These are phyloP conservation scores for Chromis chromis DNA, from an alignment of 2,797 vertebrate genomes.

Conservation along the genomic window DNA sequence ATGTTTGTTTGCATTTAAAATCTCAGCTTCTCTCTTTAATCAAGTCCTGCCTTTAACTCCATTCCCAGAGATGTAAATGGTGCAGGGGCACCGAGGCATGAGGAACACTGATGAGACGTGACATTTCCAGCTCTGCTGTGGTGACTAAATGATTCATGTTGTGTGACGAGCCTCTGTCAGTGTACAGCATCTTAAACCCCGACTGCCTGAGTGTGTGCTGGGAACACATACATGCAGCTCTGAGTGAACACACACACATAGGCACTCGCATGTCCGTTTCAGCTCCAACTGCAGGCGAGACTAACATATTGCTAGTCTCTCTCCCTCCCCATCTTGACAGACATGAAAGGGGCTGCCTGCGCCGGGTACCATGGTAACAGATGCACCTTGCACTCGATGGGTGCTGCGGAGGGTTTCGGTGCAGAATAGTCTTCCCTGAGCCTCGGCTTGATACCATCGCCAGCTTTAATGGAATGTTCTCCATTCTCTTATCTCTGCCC, in stretches of 20 bases:
- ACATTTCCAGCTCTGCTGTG: constrained; percentile 84
- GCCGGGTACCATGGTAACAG: constrained; percentile 87
- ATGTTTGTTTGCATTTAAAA: constrained; percentile 76
- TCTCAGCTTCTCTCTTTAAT: constrained; percentile 75
- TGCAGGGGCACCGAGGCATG: constrained; percentile 62
- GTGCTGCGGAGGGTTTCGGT: constrained; percentile 62
- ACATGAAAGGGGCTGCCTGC: constrained; percentile 83
- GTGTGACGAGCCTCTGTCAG: constrained; percentile 81
- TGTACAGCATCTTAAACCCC: constrained; percentile 64
- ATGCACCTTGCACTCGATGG: constrained; percentile 80
- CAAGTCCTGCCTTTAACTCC: constrained; percentile 58
- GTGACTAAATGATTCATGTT: constrained; percentile 87
- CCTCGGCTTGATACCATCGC: constrained; percentile 68
- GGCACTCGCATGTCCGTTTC: constrained; percentile 39
- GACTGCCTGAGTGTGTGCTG: constrained; percentile 43
- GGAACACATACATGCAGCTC: constrained; percentile 55
- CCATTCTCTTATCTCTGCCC: constrained; percentile 73
- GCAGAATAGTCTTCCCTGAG: constrained; percentile 72
- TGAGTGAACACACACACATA: neutral
- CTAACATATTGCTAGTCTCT: constrained; percentile 63
- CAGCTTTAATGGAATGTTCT: constrained; percentile 80
- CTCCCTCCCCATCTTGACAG: constrained; percentile 75
- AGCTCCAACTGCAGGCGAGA: constrained; percentile 64
- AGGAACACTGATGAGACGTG: constrained; percentile 79
- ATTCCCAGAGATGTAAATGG: constrained; percentile 54